Evolutionary conservation across 2,797 vertebrate genomes (phyloP), one percentile per base, ranked within the genome.

Genomic region (Melopsittacus undulatus): DNA sequence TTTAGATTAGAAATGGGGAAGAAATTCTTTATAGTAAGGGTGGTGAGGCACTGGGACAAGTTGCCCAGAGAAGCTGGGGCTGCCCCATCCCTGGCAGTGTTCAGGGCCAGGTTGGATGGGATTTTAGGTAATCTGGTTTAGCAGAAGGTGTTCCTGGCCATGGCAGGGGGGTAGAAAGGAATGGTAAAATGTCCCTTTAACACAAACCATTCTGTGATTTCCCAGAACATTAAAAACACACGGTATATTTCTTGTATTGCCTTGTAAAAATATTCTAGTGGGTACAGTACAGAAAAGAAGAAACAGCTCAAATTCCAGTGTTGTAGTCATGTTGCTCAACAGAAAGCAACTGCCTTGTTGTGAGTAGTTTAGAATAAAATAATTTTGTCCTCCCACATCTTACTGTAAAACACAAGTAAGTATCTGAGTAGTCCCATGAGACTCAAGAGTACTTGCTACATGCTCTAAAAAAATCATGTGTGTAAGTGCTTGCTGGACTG

Each of bases 251-350:
- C 43, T 27, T 13, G 4, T 49, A 17, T 79, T 79, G 46, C 42
- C 32, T 68, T 20, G 11, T 59, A 34, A 61, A 30, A 51, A 30
- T 23, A 1, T 15, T 49, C 49, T 54, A 12, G 16, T 21, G 26
- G 3, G 7, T 42, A 17, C 42, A n/a, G 11, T 24, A 10, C 2
- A 49, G 57, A 63, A 84, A 87, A 69, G 11, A 52, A 49, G 43
- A 34, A 18, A n/a, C 7, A 42, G 19, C 29, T 85, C 22, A 0
- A 34, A 7, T 57, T 57, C 45, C 22, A 5, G 10, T 1, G 0
- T 4, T 8, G 23, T 4, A 48, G 27, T 42, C 11, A 5, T 3
- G 38, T 45, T 83, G 20, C 45, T 77, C 54, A 36, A 29, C 13
- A 1, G 2, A 63, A 83, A 83, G 20, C 72, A n/a, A 18, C 7